Percentiles rank a stretch among this genome's conserved stretches.
phyloP scores from a whole-genome alignment of 23 tunicate species.

The Ascidia mentula region DNA sequence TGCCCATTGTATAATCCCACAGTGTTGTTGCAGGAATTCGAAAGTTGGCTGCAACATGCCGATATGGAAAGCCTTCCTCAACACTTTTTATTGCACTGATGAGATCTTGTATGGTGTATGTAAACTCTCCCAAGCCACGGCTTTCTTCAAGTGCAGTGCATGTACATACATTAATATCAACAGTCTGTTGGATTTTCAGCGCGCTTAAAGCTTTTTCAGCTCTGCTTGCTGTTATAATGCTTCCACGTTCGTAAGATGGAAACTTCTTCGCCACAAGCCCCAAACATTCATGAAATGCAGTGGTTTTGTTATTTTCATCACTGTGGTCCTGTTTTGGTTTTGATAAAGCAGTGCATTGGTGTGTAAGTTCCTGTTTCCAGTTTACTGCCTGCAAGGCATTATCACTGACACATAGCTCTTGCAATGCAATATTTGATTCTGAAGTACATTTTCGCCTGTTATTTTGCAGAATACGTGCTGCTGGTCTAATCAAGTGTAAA shows the following conservation, averaged over 20 bases:
- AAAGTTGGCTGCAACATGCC: slow-evolving; percentile 16
- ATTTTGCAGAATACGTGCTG: no score
- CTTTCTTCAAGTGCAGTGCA: slow-evolving; percentile 31
- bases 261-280: neutral
- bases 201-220: slow-evolving; percentile 28
- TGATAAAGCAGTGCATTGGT: no score
- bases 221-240: neutral
- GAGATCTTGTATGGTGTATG: slow-evolving; percentile 12
- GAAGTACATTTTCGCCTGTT: neutral
- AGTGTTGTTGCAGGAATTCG: slow-evolving; percentile 27
- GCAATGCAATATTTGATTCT: neutral
- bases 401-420: neutral
- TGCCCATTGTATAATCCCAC: neutral
- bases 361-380: no score
- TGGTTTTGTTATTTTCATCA: neutral
- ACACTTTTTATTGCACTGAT: slow-evolving; percentile 26
- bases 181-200: neutral
- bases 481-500: neutral
- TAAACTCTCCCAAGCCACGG: slow-evolving; percentile 3
- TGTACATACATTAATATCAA: neutral
- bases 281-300: neutral
- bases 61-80: slow-evolving; percentile 14
- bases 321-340: neutral
- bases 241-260: neutral
- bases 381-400: no score